These are phyloP conservation scores for Xanthorhoe spadicearia DNA, from an alignment of 2,888 invertebrate species.

Conservation along the genomic window DNA sequence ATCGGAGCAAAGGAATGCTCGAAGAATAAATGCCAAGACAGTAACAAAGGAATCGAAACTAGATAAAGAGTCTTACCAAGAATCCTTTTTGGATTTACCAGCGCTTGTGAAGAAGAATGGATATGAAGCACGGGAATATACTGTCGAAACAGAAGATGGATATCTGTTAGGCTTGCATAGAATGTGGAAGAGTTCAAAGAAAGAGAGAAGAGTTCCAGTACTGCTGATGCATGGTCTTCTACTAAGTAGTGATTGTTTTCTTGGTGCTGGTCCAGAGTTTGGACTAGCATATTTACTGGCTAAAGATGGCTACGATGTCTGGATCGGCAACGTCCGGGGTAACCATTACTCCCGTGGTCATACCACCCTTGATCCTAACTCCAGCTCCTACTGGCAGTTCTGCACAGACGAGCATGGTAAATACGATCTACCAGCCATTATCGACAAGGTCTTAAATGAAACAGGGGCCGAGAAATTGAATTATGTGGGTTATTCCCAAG, in stretches of 20 bases:
- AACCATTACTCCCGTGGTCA: slow-evolving; percentile 80
- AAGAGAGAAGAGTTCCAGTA: slow-evolving; percentile 54
- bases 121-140: slow-evolving; percentile 59
- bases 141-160: slow-evolving; percentile 64
- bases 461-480: slow-evolving; percentile 58
- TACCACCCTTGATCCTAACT: slow-evolving; percentile 56
- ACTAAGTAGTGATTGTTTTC: slow-evolving; percentile 61
- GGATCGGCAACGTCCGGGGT: slow-evolving; percentile 47
- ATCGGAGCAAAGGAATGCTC: neutral
- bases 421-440: slow-evolving; percentile 89
- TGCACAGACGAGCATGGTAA: slow-evolving; percentile 91
- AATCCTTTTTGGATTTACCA: slow-evolving; percentile 32
- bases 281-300: slow-evolving; percentile 52
- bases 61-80: neutral
- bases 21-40: neutral
- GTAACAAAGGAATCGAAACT: neutral
- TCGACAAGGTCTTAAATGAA: slow-evolving; percentile 62
- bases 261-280: slow-evolving; percentile 62
- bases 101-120: slow-evolving; percentile 47
- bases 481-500: slow-evolving; percentile 90
- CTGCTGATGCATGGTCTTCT: slow-evolving; percentile 71
- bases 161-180: slow-evolving; percentile 64
- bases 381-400: slow-evolving; percentile 83
- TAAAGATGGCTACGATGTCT: slow-evolving; percentile 47
- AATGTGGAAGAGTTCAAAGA: slow-evolving; percentile 46